These are phyloP conservation scores for Ichneumoninae sp. DNA, from an alignment of 2,888 invertebrate species.

Conservation along the genomic window DNA sequence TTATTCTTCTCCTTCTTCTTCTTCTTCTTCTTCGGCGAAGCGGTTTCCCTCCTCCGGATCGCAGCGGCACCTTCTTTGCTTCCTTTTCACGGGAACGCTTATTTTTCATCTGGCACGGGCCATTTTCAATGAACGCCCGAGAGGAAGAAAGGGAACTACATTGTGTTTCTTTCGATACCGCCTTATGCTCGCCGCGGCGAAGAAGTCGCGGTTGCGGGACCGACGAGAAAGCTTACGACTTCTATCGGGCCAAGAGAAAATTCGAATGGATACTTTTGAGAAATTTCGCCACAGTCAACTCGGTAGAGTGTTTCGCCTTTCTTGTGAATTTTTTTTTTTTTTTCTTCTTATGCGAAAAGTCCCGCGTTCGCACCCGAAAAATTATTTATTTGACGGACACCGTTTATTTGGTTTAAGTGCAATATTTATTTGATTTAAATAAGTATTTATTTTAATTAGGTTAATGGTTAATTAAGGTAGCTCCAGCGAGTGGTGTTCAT, in stretches of 20 bases:
- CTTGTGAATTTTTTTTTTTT: background rate
- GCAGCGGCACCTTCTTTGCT: slow-evolving; percentile 12
- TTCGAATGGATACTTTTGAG: no score
- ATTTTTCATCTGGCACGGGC: slow-evolving; percentile 48
- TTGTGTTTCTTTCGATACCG: background rate
- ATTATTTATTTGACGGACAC: no score
- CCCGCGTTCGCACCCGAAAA: background rate
- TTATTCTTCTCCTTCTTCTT: slow-evolving; percentile 56
- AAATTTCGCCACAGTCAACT: no score
- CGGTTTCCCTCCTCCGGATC: background rate
- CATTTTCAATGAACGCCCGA: background rate
- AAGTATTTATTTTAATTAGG: no score
- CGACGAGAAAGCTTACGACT: no score
- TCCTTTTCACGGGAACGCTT: slow-evolving; percentile 34
- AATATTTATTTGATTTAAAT: no score
- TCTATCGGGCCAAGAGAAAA: no score
- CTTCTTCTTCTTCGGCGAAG: slow-evolving; percentile 10
- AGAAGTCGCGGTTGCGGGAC: background rate
- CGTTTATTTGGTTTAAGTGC: no score
- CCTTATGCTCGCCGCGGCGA: background rate
- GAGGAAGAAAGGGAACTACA: background rate
- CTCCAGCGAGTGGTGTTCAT: no score
- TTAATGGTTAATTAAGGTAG: no score
- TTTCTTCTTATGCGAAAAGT: background rate
- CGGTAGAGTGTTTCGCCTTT: no score